phyloP scores from a whole-genome alignment of 2,888 invertebrate species.

The Melieria crassipennis region DNA sequence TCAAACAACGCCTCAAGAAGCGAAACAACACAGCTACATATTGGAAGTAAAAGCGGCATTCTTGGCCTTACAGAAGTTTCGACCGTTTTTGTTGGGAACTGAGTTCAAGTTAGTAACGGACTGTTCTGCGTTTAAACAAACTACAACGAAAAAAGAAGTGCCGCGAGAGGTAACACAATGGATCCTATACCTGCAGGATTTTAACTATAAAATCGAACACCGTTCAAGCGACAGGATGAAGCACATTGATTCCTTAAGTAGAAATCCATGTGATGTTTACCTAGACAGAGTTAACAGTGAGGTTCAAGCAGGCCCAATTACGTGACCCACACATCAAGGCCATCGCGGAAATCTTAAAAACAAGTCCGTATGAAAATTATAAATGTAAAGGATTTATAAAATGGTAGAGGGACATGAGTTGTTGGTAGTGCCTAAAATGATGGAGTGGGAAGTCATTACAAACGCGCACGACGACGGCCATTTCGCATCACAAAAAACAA shows the following conservation, averaged over 20 bases:
- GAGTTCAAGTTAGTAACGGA: constrained; percentile 39
- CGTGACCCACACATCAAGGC: constrained; percentile 23
- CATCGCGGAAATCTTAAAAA: constrained; percentile 24
- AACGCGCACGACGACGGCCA: constrained; percentile 34
- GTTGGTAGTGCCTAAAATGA: constrained; percentile 32
- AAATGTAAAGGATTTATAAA: constrained; percentile 37
- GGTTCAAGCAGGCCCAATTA: constrained; percentile 21
- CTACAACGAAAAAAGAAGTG: constrained; percentile 40
- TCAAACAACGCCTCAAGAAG: constrained; percentile 14
- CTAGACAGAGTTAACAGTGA: constrained; percentile 19
- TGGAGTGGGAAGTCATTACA: constrained; percentile 33
- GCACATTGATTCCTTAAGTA: constrained; percentile 44
- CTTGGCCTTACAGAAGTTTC: constrained; percentile 48
- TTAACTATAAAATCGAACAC: constrained; percentile 42
- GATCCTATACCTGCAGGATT: constrained; percentile 46
- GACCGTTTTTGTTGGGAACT: constrained; percentile 45
- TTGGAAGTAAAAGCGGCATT: constrained; percentile 26
- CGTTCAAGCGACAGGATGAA: constrained; percentile 40
- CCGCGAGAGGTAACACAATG: constrained; percentile 43
- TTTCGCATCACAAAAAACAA: constrained; percentile 30
- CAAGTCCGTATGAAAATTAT: constrained; percentile 24
- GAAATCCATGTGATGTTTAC: constrained; percentile 16
- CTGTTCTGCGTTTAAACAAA: constrained; percentile 36
- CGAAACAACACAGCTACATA: constrained; percentile 14
- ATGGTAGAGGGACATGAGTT: constrained; percentile 21